phyloP scores from a whole-genome alignment of 2,888 invertebrate species.

The Ferrisia virgata region DNA sequence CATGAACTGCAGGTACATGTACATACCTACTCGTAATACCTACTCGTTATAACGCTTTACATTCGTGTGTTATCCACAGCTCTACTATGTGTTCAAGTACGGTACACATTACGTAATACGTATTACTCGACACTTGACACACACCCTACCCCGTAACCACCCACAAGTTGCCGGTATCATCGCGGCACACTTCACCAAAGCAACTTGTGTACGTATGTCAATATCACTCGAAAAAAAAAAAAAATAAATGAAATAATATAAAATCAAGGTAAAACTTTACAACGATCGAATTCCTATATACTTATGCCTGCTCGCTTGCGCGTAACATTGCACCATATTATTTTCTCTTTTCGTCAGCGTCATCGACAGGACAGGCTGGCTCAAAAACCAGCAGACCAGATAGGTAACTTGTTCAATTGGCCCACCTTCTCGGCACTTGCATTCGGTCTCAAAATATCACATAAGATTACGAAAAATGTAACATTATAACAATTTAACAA shows the following conservation, averaged over 20 bases:
- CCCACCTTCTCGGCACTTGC: too few species aligned
- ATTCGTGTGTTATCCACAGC: not conserved
- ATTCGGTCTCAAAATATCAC: too few species aligned
- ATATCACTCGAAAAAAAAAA: not conserved
- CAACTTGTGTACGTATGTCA: not conserved
- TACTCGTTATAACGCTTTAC: not conserved
- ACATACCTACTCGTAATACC: too few species aligned
- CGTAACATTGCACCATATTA: not conserved
- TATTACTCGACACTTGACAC: not conserved
- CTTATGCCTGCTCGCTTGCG: not conserved
- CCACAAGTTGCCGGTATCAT: not conserved
- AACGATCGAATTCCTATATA: not conserved
- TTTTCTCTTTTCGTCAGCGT: not conserved
- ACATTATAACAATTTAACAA: too few species aligned
- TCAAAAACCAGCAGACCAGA: too few species aligned
- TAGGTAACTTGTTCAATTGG: too few species aligned
- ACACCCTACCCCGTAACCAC: not conserved
- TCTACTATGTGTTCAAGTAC: not conserved
- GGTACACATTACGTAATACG: not conserved
- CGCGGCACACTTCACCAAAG: not conserved
- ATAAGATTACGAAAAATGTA: too few species aligned
- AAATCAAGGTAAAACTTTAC: not conserved
- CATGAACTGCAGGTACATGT: too few species aligned
- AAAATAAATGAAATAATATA: too few species aligned
- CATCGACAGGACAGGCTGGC: too few species aligned